Evolutionary conservation across 2,113 vertebrate genomes (phyloP), one percentile per base, ranked within the genome.

Genomic region (Microtus pennsylvanicus): DNA sequence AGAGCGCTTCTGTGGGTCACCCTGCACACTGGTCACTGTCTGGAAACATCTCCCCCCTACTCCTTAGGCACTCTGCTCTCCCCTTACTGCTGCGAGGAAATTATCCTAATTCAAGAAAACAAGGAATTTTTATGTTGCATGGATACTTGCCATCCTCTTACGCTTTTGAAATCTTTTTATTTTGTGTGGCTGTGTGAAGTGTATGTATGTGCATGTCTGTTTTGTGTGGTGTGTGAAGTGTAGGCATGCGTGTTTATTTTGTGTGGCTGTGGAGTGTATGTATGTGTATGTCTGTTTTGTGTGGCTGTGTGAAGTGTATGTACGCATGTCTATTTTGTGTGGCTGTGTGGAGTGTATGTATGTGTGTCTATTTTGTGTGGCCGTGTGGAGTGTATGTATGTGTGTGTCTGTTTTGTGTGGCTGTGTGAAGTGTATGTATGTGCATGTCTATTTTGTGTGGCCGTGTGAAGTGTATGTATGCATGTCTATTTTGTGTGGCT

Each of bases 1-100:
- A 26, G 19, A 3, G 28, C 5, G 2, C 61, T 26, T 4, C 63
- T 0, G 0, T 5, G 12, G n/a, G 5, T 35, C 50, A 50, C 35
- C 52, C 63, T 50, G 28, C 58, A 8, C 17, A 7, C 50, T 12
- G 7, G 28, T 38, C 55, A 16, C 33, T 21, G 10, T 26, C 24
- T 7, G n/a, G 63, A 52, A 63, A 14, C 7, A 4, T 35, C 47
- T 82, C 33, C n/a, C 81, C 92, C 89, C 22, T 80, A 6, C 33
- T 78, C 21, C 30, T 38, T 72, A 33, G 21, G 26, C 22, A 22
- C 65, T 65, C 6, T 45, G 26, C 22, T 17, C 65, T 65, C 4
- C n/a, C 35, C 42, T n/a, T 17, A 38, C 14, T 17, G 13, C 61
- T 83, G 28, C n/a, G 61, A 81, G 67, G 81, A 87, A 3, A n/a